Conservation (phyloP, 1,140 invertebrate species). For the Pogonognathellus flavescens region DNA sequence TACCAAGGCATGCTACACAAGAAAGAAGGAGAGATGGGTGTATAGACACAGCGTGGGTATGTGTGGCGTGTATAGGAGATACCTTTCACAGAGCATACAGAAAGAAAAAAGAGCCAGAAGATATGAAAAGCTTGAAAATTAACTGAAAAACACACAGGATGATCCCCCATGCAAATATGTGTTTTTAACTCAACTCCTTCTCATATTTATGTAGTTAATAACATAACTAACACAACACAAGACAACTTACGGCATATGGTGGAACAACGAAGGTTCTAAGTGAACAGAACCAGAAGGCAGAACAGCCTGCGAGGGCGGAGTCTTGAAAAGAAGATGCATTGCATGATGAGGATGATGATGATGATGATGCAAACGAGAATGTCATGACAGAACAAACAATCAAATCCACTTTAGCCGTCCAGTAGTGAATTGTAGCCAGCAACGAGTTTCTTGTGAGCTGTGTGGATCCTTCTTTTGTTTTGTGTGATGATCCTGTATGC, state of each 20-base stretch:
- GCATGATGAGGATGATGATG: constrained; percentile 33
- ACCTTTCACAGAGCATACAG: background rate
- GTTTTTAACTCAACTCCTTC: constrained; percentile 38
- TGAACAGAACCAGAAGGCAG: constrained; percentile 33
- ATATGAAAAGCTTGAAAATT: constrained; percentile 34
- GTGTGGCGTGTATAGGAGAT: too few species aligned
- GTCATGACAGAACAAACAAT: constrained; percentile 48
- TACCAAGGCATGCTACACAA: background rate
- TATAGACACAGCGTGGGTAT: background rate
- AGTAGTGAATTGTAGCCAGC: too few species aligned
- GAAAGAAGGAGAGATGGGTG: background rate
- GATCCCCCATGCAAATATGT: constrained; percentile 47
- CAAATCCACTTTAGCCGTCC: constrained; percentile 37
- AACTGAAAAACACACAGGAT: constrained; percentile 39
- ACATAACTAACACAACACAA: constrained; percentile 42
- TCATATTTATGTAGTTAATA: constrained; percentile 41
- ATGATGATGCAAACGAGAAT: constrained; percentile 49
- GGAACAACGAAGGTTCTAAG: background rate
- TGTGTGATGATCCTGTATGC: background rate
- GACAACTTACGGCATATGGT: constrained; percentile 26
- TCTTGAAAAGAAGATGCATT: constrained; percentile 32
- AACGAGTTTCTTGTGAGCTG: too few species aligned
- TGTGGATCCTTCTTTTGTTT: background rate
- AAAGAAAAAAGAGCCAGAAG: constrained; percentile 35
- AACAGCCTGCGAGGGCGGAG: constrained; percentile 26